phyloP scores from a whole-genome alignment of 2,888 invertebrate genomes.

The Taenaris catops region DNA sequence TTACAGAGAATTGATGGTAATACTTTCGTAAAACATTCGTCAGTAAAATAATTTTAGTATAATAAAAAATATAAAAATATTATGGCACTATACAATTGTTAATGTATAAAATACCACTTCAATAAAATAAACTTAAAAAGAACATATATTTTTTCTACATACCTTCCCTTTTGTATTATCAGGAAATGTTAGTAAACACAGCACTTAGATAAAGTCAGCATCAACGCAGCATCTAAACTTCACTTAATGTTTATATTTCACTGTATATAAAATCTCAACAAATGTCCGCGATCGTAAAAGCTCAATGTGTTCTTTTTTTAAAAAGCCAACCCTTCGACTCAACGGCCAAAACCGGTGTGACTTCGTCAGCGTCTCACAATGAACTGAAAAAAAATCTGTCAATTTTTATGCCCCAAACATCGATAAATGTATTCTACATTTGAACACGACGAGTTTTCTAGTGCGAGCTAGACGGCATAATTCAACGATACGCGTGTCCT shows the following conservation, averaged over 20 bases:
- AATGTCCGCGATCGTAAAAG: constrained; percentile 35
- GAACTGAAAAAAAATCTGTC: constrained; percentile 78
- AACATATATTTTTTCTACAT: too few species aligned
- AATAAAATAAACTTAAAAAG: too few species aligned
- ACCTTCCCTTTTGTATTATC: constrained; percentile 25
- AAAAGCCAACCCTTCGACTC: constrained; percentile 54
- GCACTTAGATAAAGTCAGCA: constrained; percentile 30
- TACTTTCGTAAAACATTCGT: too few species aligned
- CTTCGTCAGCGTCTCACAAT: constrained; percentile 51
- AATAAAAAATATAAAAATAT: too few species aligned
- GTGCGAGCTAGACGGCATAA: constrained; percentile 40
- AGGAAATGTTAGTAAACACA: constrained; percentile 28
- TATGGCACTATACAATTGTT: too few species aligned
- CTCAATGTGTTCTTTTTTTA: constrained; percentile 39
- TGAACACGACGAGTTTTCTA: constrained; percentile 68
- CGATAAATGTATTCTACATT: constrained; percentile 75
- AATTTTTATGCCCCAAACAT: constrained; percentile 79
- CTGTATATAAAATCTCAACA: constrained; percentile 9
- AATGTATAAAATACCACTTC: too few species aligned
- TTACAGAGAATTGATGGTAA: too few species aligned
- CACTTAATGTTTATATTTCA: constrained; percentile 32
- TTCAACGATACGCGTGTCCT: constrained; percentile 45
- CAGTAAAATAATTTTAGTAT: too few species aligned
- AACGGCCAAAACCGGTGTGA: constrained; percentile 39
- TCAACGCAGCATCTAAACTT: constrained; percentile 31